Percentiles rank a stretch among this genome's conserved stretches.
Conservation (phyloP, 2,888 invertebrate genomes). For the Zygothrica quintamaculata region DNA sequence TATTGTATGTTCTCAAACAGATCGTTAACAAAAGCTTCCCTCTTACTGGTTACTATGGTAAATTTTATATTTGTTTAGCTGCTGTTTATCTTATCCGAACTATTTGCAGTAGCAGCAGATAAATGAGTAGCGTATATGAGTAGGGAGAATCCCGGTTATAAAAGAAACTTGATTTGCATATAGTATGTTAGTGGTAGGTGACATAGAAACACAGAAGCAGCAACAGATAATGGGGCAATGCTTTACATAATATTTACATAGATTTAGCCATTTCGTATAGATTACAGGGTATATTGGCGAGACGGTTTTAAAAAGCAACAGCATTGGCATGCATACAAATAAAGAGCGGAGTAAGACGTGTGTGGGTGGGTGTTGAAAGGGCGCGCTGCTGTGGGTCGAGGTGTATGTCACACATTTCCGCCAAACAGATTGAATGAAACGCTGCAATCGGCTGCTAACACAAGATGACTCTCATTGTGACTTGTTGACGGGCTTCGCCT, state of each 20-base stretch:
- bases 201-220: no score
- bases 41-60: no score
- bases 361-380: slow-evolving; percentile 1
- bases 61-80: background rate
- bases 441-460: slow-evolving; percentile 27
- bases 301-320: slow-evolving; percentile 12
- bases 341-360: slow-evolving; percentile 17
- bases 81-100: no score
- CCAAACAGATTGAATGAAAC: slow-evolving; percentile 52
- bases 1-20: no score
- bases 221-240: no score
- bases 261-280: background rate
- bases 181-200: no score
- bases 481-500: slow-evolving; percentile 55
- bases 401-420: slow-evolving; percentile 55
- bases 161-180: no score
- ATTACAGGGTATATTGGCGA: background rate
- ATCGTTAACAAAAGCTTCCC: no score
- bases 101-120: no score
- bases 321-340: slow-evolving; percentile 62
- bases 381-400: background rate
- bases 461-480: slow-evolving; percentile 46
- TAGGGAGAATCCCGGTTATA: no score
- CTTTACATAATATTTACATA: background rate
- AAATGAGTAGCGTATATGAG: no score